Base-by-base conservation (phyloP, 2,113 vertebrate genomes). In the Lynx canadensis region DNA sequence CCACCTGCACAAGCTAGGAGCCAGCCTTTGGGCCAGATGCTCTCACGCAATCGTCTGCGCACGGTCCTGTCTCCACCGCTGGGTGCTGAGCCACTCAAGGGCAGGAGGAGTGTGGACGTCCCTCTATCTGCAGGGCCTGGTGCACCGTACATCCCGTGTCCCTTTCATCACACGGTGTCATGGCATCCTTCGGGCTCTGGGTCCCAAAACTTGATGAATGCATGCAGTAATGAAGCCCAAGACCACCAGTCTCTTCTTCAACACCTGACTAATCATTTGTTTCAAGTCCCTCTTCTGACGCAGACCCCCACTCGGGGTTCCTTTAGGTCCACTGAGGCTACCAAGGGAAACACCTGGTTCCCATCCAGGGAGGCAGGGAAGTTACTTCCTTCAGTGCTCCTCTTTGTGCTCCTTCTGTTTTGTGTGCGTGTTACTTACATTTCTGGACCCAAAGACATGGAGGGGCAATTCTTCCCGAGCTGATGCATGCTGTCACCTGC, bases 61-160 rank as follows among this genome's bases (percentile, higher is more conserved):
- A 31, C 25, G 18, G 87, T 25, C 50, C 41, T 31, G 11, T 23
- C n/a, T 65, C n/a, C 13, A 9, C 31, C 45, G 4, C 1, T 16
- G 25, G 45, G 31, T 13, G 3, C 7, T 13, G 50, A 94, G 18
- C 36, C 65, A 15, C 36, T 10, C 3, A 19, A 79, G 71, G 60
- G 63, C 36, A 14, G 2, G 21, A 71, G 27, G 9, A 5, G 7
- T 52, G 1, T n/a, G 66, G 27, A 1, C 10, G 11, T 2, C 1
- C 9, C 41, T 76, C 52, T n/a, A 4, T 27, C 41, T 13, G 14
- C 10, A 31, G 50, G 15, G 48, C 52, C 78, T 27, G 7, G 7
- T 13, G 1, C 93, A 27, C 25, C 65, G 87, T 9, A 48, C 29
- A 25, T 36, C 73, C 16, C 29, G 8, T 45, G n/a, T 91, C 23